Base-by-base conservation (phyloP, 2,888 invertebrate genomes). In the Dioctria linearis region DNA sequence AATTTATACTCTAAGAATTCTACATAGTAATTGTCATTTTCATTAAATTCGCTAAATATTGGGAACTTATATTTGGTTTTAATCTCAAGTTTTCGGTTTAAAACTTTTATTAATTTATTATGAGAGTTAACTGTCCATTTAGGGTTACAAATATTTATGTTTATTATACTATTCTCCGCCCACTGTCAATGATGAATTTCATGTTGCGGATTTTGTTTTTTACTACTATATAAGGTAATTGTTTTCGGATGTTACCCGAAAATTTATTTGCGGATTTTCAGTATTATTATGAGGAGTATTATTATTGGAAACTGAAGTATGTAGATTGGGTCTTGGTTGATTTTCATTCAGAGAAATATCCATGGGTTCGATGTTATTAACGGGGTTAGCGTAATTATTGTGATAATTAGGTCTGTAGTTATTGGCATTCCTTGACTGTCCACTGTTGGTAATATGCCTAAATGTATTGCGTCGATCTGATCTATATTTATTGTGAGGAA, bases 271-370 rank as follows among this genome's bases (percentile, higher is more conserved):
- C 25, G 25, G 25, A 25, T 25, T 25, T 25, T 25, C 25, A 25
- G 25, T 25, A 2, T 25, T 25, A 25, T 25, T 25, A 25, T 25
- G 25, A 25, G 25, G 25, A 25, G 25, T 25, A 25, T 25, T 25
- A 25, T 25, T 25, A 25, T 25, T 25, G 25, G 1, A 25, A 25
- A 25, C 25, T 25, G 25, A 25, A 25, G 25, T 25, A 25, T 25
- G 25, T 25, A 25, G 25, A 25, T 25, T 25, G 25, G 25, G 25
- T 25, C 25, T 25, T 0, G 25, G 25, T 25, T 2, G 25, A 25
- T 25, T 25, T 25, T 25, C 25, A 49, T 75, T 81, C 8, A 81
- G 54, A 65, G 75, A 73, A n/a, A 81, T 46, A 51, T 81, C 79
- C 79, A 79, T 81, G 11, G 71, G 81, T n/a, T 81, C 81, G 43